Conservation (phyloP, 2,888 invertebrate genomes). For the Philonicus albiceps region DNA sequence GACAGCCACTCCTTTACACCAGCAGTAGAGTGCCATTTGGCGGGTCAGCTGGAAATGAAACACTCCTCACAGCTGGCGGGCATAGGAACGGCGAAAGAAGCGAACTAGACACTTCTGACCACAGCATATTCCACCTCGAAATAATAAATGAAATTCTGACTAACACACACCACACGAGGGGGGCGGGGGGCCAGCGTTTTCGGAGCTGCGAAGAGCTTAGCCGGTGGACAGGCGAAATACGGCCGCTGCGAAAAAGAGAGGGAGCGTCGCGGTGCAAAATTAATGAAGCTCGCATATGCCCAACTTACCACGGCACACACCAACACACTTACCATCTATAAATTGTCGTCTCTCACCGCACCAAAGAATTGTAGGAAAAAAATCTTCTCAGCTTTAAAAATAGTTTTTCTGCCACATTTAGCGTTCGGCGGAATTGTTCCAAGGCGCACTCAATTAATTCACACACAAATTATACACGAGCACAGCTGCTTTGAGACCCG, state of each 20-base stretch:
- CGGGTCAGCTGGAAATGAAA: neutral
- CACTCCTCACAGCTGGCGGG: neutral
- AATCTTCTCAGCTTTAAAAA: conserved; percentile 38
- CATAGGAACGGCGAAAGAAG: neutral
- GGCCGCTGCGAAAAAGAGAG: neutral
- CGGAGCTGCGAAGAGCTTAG: neutral
- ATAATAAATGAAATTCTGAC: neutral
- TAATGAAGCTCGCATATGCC: conserved; percentile 6
- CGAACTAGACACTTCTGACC: neutral
- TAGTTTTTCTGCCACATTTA: conserved; percentile 41
- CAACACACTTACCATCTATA: conserved; percentile 40
- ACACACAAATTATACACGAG: neutral
- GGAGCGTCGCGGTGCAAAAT: neutral
- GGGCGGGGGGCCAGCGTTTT: neutral
- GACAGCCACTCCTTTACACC: conserved; percentile 37
- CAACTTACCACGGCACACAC: conserved; percentile 16
- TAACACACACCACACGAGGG: neutral
- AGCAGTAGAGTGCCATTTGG: neutral
- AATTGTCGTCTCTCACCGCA: conserved; percentile 35
- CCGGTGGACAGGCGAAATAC: neutral
- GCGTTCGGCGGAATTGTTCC: neutral
- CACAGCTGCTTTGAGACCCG: neutral
- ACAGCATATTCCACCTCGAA: neutral
- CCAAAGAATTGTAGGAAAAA: conserved; percentile 15
- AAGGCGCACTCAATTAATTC: neutral